These are phyloP conservation scores for Macropus fuliginosus DNA, from an alignment of 2,797 vertebrate genomes.

Conservation along the genomic window DNA sequence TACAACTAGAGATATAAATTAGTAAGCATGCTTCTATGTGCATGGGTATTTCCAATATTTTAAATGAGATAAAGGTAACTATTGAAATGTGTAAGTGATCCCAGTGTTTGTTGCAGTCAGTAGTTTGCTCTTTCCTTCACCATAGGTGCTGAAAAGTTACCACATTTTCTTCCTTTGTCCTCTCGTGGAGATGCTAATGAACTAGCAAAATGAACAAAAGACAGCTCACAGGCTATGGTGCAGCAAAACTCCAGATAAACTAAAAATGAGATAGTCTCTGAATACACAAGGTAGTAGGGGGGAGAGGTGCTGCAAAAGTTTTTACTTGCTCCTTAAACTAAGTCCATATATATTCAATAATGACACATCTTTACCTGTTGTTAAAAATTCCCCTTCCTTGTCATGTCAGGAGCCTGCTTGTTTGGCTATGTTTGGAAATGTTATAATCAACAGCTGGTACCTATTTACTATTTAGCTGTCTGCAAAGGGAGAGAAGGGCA, in stretches of 20 bases:
- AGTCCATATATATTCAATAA: neutral
- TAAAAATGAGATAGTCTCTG: neutral
- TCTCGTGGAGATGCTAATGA: constrained; percentile 75
- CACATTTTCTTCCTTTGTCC: constrained; percentile 63
- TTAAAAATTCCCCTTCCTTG: neutral
- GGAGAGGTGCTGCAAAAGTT: neutral
- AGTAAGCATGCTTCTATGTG: neutral
- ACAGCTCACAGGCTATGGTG: neutral
- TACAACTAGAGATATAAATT: neutral
- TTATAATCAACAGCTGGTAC: neutral
- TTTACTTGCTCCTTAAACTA: neutral
- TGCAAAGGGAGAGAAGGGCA: neutral
- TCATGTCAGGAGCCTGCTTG: neutral
- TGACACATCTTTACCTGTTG: neutral
- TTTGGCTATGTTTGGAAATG: neutral
- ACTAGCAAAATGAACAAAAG: constrained; percentile 32
- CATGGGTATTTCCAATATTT: neutral
- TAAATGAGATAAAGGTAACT: neutral
- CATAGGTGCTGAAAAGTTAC: constrained; percentile 42
- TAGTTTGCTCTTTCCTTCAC: constrained; percentile 51
- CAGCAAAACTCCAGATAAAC: neutral
- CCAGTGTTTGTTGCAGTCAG: neutral
- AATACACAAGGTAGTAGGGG: constrained; percentile 24
- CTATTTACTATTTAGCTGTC: neutral
- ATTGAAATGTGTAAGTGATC: constrained; percentile 33